Evolutionary conservation across 2,113 vertebrate species (phyloP).

Genomic region (Salvelinus sp.): DNA sequence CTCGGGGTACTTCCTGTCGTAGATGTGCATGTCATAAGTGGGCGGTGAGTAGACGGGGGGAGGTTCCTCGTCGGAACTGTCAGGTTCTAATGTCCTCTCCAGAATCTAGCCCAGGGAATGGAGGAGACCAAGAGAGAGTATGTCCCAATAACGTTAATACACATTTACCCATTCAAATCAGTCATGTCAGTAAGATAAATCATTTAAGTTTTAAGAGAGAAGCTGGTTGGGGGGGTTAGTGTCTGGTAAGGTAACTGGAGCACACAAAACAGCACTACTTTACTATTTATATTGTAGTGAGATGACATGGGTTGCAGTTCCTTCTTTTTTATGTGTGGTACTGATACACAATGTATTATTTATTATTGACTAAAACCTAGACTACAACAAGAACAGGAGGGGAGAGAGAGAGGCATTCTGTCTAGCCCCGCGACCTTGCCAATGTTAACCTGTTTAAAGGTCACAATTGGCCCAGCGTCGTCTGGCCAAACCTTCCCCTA

Average conservation of each 20-base stretch:
- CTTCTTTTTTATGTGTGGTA: too few relatives aligned
- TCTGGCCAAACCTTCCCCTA: too few relatives aligned
- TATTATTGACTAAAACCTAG: background rate
- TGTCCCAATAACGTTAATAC: background rate
- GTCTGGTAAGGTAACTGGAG: background rate
- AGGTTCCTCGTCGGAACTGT: slow-evolving; percentile 95
- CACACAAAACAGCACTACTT: background rate
- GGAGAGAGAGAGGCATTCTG: background rate
- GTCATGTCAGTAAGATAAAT: too few relatives aligned
- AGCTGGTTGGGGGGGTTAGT: background rate
- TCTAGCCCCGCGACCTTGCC: too few relatives aligned
- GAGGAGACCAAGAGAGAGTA: background rate
- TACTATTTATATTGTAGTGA: background rate
- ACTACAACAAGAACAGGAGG: background rate
- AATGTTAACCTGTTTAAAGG: too few relatives aligned
- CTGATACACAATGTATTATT: background rate
- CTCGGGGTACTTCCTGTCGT: slow-evolving; percentile 79
- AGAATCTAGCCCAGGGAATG: slow-evolving; percentile 76
- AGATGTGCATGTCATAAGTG: slow-evolving; percentile 85
- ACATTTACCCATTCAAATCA: too few relatives aligned
- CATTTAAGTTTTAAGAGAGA: background rate
- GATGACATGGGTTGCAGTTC: background rate
- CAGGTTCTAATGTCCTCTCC: slow-evolving; percentile 92
- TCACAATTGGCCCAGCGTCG: too few relatives aligned
- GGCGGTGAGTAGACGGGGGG: slow-evolving; percentile 95